phyloP scores from a whole-genome alignment of 2,888 invertebrate species.

The Pteria penguin region DNA sequence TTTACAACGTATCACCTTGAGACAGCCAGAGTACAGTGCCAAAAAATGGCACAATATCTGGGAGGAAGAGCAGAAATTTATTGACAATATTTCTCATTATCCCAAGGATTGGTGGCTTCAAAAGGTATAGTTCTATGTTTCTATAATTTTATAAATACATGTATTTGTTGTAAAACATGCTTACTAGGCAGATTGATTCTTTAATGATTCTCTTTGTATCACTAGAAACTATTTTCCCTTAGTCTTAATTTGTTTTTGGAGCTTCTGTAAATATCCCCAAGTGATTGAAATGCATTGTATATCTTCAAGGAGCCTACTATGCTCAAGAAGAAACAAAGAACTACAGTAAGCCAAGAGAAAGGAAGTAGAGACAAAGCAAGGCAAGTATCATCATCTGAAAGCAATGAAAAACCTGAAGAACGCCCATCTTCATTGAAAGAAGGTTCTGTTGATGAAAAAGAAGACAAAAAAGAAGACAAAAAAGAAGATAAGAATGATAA shows the following conservation, averaged over 20 bases:
- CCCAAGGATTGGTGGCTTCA: constrained; percentile 78
- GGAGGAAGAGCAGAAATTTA: constrained; percentile 77
- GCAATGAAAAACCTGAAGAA: not conserved
- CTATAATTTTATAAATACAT: no score
- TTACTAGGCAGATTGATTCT: not conserved
- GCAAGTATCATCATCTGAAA: not conserved
- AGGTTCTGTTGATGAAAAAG: constrained; percentile 14
- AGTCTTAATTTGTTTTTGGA: not conserved
- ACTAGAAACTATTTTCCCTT: not conserved
- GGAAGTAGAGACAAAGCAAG: not conserved
- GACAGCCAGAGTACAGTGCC: constrained; percentile 77
- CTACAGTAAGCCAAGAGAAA: not conserved
- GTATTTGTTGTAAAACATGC: no score
- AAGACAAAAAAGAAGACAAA: constrained; percentile 19
- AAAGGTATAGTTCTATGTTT: constrained; percentile 35
- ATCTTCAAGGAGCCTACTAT: not conserved
- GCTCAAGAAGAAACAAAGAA: not conserved
- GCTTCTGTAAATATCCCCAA: not conserved
- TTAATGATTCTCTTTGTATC: not conserved
- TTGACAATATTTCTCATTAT: constrained; percentile 79
- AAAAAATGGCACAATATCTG: constrained; percentile 76
- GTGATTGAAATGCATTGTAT: not conserved
- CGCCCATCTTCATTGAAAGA: not conserved
- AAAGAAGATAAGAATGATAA: constrained; percentile 5
- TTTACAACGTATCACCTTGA: constrained; percentile 73